phyloP scores from a whole-genome alignment of 2,888 invertebrate species.

The Pseudolycoriella hygida region DNA sequence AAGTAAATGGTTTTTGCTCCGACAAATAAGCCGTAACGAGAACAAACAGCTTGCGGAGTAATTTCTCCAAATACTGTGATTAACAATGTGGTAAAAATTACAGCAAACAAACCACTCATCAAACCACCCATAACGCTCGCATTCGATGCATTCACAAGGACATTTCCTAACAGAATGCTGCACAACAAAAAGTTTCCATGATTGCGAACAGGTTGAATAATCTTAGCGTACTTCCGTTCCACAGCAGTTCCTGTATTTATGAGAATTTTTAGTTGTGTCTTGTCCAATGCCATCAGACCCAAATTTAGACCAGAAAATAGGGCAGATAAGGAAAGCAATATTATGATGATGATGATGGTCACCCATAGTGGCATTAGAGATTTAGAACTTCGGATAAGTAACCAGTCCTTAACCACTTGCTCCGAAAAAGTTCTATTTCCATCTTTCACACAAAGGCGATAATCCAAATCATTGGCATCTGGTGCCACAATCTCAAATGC shows the following conservation, averaged over 20 bases:
- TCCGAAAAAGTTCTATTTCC: slow-evolving; percentile 35
- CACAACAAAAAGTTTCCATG: slow-evolving; percentile 87
- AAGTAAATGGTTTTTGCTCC: slow-evolving; percentile 92
- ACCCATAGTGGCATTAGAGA: slow-evolving; percentile 61
- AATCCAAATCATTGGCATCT: slow-evolving; percentile 16
- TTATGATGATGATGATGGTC: slow-evolving; percentile 46
- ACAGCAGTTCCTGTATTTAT: slow-evolving; percentile 78
- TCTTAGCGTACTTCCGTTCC: slow-evolving; percentile 65
- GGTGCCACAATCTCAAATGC: no score
- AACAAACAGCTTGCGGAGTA: slow-evolving; percentile 84
- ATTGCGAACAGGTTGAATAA: slow-evolving; percentile 82
- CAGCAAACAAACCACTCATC: slow-evolving; percentile 79
- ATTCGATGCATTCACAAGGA: slow-evolving; percentile 92
- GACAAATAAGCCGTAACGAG: slow-evolving; percentile 83
- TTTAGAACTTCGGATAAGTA: slow-evolving; percentile 46
- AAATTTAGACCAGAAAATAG: slow-evolving; percentile 94
- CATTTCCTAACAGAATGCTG: slow-evolving; percentile 61
- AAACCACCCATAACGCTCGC: slow-evolving; percentile 90
- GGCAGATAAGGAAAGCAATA: slow-evolving; percentile 74
- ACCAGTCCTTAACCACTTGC: slow-evolving; percentile 45
- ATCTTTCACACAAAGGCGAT: slow-evolving; percentile 17
- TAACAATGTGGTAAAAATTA: slow-evolving; percentile 75
- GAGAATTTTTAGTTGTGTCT: slow-evolving; percentile 87
- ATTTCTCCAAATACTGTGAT: slow-evolving; percentile 98
- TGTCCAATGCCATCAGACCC: slow-evolving; percentile 91